Conservation (phyloP, 2,888 invertebrate species). For the Noctua janthe region DNA sequence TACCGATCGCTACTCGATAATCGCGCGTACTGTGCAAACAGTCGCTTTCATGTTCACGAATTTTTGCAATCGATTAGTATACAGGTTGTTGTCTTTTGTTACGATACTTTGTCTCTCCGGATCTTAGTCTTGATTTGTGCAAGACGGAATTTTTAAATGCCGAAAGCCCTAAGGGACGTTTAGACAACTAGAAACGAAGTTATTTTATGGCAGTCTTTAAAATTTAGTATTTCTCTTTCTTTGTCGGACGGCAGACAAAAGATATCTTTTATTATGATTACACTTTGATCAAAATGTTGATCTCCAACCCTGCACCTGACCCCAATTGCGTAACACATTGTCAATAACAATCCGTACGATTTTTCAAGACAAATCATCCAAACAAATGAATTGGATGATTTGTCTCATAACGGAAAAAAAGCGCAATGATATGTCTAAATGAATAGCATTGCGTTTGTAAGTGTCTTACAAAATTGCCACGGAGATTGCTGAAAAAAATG, state of each 20-base stretch:
- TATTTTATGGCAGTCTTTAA: background rate
- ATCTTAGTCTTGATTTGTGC: background rate
- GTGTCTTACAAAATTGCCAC: background rate
- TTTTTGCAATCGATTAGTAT: conserved; percentile 67
- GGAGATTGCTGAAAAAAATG: background rate
- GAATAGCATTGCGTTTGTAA: background rate
- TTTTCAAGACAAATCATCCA: no score
- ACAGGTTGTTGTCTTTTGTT: conserved; percentile 64
- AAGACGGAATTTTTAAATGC: background rate
- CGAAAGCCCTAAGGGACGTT: background rate
- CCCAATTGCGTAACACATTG: background rate
- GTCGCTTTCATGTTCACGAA: conserved; percentile 79
- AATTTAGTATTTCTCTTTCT: background rate
- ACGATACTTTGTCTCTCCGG: background rate
- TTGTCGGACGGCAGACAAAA: background rate
- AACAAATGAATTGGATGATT: no score
- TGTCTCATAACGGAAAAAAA: background rate
- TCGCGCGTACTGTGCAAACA: conserved; percentile 82
- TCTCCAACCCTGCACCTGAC: background rate
- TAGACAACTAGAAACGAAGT: background rate
- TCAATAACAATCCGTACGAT: background rate
- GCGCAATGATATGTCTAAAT: background rate
- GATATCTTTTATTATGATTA: background rate
- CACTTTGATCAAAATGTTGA: background rate
- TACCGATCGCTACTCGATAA: conserved; percentile 79